A percentile compares a stretch with the other conserved stretches of the same genome.
Evolutionary conservation across 2,113 vertebrate genomes (phyloP).

Genomic region (Pseudorectes ferrugineus): DNA sequence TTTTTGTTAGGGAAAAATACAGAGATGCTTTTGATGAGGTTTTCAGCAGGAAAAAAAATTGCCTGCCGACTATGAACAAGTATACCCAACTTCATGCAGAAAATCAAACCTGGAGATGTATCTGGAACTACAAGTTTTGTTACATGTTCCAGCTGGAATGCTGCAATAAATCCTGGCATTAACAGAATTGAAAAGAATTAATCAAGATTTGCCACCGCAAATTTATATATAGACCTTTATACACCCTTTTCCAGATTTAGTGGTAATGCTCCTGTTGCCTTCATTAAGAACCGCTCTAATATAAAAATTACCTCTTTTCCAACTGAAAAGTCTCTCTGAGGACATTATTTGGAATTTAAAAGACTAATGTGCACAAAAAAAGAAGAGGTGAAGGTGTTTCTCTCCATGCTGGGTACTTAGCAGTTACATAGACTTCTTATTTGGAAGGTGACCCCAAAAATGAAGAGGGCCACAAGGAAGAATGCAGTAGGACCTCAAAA

Average conservation of each 20-base stretch:
- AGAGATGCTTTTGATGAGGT: neutral
- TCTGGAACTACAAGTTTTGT: neutral
- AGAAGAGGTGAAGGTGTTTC: neutral
- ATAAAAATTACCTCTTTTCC: neutral
- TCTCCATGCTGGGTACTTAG: neutral
- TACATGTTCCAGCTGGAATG: neutral
- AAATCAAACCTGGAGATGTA: neutral
- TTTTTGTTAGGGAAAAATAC: neutral
- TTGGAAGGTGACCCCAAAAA: neutral
- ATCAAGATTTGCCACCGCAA: neutral
- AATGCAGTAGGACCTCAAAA: neutral
- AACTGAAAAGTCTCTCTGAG: neutral
- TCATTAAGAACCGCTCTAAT: neutral
- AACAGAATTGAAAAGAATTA: neutral
- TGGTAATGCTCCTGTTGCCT: neutral
- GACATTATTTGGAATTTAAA: neutral
- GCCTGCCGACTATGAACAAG: neutral
- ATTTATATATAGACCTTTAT: neutral
- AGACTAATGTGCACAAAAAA: neutral
- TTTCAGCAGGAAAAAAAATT: neutral
- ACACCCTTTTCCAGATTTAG: neutral
- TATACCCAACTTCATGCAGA: neutral
- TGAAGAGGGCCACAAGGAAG: neutral
- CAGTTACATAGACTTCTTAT: neutral
- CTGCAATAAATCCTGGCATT: neutral